Percentiles rank a stretch among this genome's conserved stretches.
These are phyloP conservation scores for Epinephelus lanceolatus DNA, from an alignment of 2,113 vertebrate species.

Conservation along the genomic window DNA sequence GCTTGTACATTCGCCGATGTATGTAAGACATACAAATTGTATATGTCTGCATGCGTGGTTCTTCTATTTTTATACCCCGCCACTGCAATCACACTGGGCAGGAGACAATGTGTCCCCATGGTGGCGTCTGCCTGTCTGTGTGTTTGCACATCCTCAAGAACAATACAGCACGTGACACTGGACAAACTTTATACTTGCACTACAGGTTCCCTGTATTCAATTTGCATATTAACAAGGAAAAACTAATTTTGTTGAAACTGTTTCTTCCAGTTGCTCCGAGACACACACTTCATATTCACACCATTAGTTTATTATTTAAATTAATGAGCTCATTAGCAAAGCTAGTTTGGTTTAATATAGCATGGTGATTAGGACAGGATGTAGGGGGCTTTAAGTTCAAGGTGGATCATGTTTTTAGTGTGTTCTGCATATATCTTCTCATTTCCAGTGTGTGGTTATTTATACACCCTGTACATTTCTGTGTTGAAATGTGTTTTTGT, in stretches of 20 bases:
- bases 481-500: slow-evolving; percentile 5
- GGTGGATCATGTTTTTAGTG: slow-evolving; percentile 2
- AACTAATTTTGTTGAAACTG: background rate
- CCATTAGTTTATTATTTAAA: slow-evolving; percentile 40
- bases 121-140: background rate
- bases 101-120: background rate
- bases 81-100: background rate
- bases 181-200: background rate
- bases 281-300: slow-evolving; percentile 14
- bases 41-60: background rate
- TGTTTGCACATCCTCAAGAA: background rate
- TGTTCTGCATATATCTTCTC: background rate
- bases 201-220: background rate
- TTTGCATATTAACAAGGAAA: slow-evolving; percentile 5
- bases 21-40: background rate
- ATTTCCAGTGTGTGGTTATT: background rate
- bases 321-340: slow-evolving; percentile 44
- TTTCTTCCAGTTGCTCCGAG: slow-evolving; percentile 22
- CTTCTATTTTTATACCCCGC: background rate
- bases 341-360: slow-evolving; percentile 29
- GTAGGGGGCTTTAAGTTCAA: slow-evolving; percentile 13
- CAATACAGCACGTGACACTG: background rate
- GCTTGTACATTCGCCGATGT: background rate
- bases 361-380: slow-evolving; percentile 11
- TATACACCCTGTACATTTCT: background rate